Conservation (phyloP, 1,140 invertebrate species). For the Drosophila busckii region DNA sequence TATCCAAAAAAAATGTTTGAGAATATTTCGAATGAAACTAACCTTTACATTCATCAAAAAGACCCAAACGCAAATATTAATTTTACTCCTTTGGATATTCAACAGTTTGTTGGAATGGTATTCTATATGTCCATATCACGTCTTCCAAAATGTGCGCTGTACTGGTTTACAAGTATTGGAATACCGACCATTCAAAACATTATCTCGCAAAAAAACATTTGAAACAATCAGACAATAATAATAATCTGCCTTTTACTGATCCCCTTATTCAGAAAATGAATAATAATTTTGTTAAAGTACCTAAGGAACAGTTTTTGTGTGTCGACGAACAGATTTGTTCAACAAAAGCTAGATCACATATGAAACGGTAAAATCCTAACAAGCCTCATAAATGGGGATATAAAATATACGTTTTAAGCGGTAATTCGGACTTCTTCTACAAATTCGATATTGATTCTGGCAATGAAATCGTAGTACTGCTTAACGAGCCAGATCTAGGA, state of each 20-base stretch:
- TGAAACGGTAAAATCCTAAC: too few relatives aligned
- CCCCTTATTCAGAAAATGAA: constrained; percentile 17
- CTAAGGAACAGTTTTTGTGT: too few relatives aligned
- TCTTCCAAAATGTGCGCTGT: constrained; percentile 8
- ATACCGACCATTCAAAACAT: constrained; percentile 9
- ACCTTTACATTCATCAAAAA: constrained; percentile 16
- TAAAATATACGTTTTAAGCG: constrained; percentile 51
- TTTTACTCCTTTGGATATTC: constrained; percentile 15
- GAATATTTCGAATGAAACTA: constrained; percentile 15
- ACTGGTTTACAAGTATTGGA: constrained; percentile 11
- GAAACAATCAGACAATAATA: constrained; percentile 13
- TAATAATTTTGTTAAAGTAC: constrained; percentile 9
- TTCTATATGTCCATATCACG: constrained; percentile 4
- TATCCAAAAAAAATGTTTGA: constrained; percentile 9
- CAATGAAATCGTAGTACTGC: too few relatives aligned
- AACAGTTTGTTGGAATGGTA: constrained; percentile 14
- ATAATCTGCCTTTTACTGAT: constrained; percentile 6
- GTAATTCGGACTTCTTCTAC: constrained; percentile 53
- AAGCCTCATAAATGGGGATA: constrained; percentile 28
- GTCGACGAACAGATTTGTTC: too few relatives aligned
- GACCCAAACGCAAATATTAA: constrained; percentile 6
- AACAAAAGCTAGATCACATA: too few relatives aligned
- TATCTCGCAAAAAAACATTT: constrained; percentile 22
- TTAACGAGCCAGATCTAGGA: too few relatives aligned
- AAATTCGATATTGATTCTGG: constrained; percentile 57